A percentile compares a stretch with the other conserved stretches of the same genome.
These are phyloP conservation scores for Tineola bisselliella DNA, from an alignment of 2,888 invertebrate species.

Conservation along the genomic window DNA sequence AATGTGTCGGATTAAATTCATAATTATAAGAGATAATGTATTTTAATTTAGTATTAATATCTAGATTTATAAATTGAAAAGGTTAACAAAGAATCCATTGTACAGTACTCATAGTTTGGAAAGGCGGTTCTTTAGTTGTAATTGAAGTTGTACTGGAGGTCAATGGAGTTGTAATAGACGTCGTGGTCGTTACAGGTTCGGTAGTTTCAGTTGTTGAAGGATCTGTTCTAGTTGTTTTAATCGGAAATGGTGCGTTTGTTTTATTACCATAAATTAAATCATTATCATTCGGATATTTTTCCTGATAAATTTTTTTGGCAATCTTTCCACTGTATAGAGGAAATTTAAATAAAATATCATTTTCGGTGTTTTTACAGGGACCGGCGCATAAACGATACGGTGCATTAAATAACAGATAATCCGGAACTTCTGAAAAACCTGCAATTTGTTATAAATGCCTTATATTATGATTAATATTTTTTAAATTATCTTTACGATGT, in stretches of 20 bases:
- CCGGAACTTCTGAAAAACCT: constrained; percentile 20
- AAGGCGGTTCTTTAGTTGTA: too few relatives aligned
- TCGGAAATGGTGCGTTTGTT: constrained; percentile 26
- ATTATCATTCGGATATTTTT: constrained; percentile 28
- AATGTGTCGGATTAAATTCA: too few relatives aligned
- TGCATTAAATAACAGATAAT: constrained; percentile 42
- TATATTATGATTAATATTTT: neutral
- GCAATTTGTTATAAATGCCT: neutral
- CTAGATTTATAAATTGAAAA: too few relatives aligned
- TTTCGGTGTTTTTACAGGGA: constrained; percentile 23
- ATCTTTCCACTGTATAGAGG: constrained; percentile 37
- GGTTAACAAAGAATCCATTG: too few relatives aligned
- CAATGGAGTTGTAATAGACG: too few relatives aligned
- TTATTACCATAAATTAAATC: constrained; percentile 18
- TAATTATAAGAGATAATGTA: too few relatives aligned
- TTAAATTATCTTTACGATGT: too few relatives aligned
- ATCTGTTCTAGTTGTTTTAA: constrained; percentile 18
- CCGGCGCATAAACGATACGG: constrained; percentile 43
- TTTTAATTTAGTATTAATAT: too few relatives aligned
- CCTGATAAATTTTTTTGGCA: constrained; percentile 25
- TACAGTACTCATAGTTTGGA: too few relatives aligned
- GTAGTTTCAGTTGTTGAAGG: constrained; percentile 20
- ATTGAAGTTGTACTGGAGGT: too few relatives aligned
- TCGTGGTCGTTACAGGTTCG: constrained; percentile 22
- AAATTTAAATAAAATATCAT: constrained; percentile 32